Evolutionary conservation across 2,113 vertebrate species (phyloP).

Genomic region (Gambusia holbrooki): DNA sequence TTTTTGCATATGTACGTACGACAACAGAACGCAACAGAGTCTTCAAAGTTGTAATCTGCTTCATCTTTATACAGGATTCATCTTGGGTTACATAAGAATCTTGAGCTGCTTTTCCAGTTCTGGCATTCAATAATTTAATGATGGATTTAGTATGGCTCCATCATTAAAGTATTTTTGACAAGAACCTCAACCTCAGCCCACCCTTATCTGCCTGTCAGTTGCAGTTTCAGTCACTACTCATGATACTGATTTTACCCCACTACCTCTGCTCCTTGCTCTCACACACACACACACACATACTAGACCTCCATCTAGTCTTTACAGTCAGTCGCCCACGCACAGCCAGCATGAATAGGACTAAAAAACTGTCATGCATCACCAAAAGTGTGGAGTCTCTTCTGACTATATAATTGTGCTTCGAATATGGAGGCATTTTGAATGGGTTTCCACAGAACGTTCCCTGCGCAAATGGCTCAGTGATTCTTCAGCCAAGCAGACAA

Average conservation of each 20-base stretch:
- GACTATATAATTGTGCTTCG: conserved; percentile 57
- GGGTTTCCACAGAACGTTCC: conserved; percentile 26
- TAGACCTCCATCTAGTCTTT: conserved; percentile 49
- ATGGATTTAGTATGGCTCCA: no score
- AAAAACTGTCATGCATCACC: conserved; percentile 72
- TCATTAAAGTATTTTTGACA: conserved; percentile 20
- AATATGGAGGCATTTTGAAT: conserved; percentile 59
- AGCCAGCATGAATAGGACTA: conserved; percentile 62
- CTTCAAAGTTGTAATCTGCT: not conserved
- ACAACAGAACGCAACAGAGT: not conserved
- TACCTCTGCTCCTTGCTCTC: conserved; percentile 18
- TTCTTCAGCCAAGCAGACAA: conserved; percentile 26
- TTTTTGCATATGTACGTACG: no score
- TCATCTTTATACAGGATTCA: not conserved
- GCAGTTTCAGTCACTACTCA: conserved; percentile 60
- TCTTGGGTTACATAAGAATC: not conserved
- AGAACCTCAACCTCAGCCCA: conserved; percentile 10
- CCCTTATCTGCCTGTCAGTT: conserved; percentile 53
- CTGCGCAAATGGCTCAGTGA: conserved; percentile 53
- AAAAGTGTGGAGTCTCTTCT: conserved; percentile 65
- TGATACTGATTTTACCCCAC: conserved; percentile 30
- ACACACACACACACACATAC: conserved; percentile 21
- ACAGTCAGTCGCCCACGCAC: conserved; percentile 51
- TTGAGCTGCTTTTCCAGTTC: not conserved
- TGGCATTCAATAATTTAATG: not conserved